phyloP scores from a whole-genome alignment of 2,888 invertebrate genomes.

The Rhabditophanes sp. region DNA sequence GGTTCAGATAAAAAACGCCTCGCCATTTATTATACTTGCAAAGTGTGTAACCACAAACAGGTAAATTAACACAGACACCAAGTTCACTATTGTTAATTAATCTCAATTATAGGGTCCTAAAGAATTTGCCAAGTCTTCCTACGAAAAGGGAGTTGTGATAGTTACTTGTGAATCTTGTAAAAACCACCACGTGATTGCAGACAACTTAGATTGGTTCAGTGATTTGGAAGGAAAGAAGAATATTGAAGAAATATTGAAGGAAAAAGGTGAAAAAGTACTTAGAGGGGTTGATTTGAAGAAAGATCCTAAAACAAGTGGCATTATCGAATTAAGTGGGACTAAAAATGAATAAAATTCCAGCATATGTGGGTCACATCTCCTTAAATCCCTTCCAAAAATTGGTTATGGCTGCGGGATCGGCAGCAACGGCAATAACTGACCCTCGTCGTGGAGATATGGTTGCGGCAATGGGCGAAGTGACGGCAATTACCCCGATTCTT shows the following conservation, averaged over 20 bases:
- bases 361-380: constrained; percentile 25
- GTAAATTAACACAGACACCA: constrained; percentile 37
- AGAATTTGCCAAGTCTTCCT: constrained; percentile 30
- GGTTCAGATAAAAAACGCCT: no score
- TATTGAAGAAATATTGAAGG: constrained; percentile 72
- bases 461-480: constrained; percentile 79
- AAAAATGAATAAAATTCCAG: constrained; percentile 12
- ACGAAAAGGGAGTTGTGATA: constrained; percentile 61
- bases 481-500: constrained; percentile 56
- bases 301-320: no score
- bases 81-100: background rate
- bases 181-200: constrained; percentile 82
- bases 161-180: constrained; percentile 58
- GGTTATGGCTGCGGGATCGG: constrained; percentile 57
- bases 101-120: constrained; percentile 29
- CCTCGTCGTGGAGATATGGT: constrained; percentile 72
- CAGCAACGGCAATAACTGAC: constrained; percentile 62
- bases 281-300: constrained; percentile 17
- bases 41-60: constrained; percentile 64
- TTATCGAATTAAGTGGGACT: no score
- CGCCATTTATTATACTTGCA: constrained; percentile 67
- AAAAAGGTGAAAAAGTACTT: constrained; percentile 66
- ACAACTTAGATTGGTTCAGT: constrained; percentile 83
- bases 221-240: constrained; percentile 56
- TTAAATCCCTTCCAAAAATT: constrained; percentile 57